Base-by-base conservation (phyloP, 2,113 vertebrate genomes). In the Corythornis vintsioides region DNA sequence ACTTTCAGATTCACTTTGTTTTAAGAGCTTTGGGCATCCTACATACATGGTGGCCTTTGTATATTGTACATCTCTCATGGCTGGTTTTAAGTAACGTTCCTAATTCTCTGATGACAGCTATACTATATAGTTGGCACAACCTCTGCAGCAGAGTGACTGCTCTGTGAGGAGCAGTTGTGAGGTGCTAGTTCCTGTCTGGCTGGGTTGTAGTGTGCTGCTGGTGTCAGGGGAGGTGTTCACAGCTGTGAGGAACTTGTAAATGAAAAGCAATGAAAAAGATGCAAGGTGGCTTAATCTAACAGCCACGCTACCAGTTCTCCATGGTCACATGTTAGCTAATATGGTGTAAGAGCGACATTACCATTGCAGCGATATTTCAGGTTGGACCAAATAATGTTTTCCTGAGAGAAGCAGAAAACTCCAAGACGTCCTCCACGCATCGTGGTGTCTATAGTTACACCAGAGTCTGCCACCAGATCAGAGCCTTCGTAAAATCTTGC, bases 341-440 rank as follows among this genome's bases (percentile, higher is more conserved):
- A 64, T 7, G 25, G n/a, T 4, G 0, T 40, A 61, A 80, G 10
- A 79, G n/a, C 64, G 79, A 61, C 11, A 35, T 98, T 98, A 99
- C 99, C 99, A 11, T 99, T 99, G 97, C 99, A 99, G 70, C 99
- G 99, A 25, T 99, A 99, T 93, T 99, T 99, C 93, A 99, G 98
- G 94, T 99, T 99, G 95, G 99, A 99, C 99, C 99, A 99, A 97
- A 99, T 99, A 84, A 99, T 99, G 95, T 99, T 99, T 97, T 99
- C 99, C 96, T 99, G 99, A 83, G 99, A 99, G 98, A 99, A 99
- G 97, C 99, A 99, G 98, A 99, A 99, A 92, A 99, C 99, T 2
- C 99, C 99, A n/a, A 99, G 98, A 64, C 99, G 97, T 47, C 99
- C 99, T 19, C 99, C 99, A 88, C 99, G 98, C 99, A 99, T 99